Percentiles rank a stretch among this genome's conserved stretches.
phyloP scores from a whole-genome alignment of 2,113 vertebrate genomes.

The Cololabis saira region DNA sequence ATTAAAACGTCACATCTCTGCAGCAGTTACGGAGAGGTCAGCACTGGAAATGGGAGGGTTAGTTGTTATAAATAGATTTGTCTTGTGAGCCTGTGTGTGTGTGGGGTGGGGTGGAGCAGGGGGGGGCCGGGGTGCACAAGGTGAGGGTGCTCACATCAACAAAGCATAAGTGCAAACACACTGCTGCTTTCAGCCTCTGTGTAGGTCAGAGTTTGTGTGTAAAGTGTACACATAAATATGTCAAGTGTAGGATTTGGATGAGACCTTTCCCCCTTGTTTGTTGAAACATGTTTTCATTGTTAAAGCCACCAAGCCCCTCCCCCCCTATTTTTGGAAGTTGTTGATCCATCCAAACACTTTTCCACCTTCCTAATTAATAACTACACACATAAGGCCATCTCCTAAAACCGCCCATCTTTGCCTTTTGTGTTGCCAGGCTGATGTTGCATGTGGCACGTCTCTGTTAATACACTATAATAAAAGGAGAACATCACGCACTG shows the following conservation, averaged over 20 bases:
- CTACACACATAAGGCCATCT: background rate
- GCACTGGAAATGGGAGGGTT: constrained; percentile 47
- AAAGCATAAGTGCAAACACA: constrained; percentile 9
- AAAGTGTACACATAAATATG: background rate
- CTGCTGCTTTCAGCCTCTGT: constrained; percentile 17
- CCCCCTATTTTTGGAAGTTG: too few relatives aligned
- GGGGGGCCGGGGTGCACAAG: too few relatives aligned
- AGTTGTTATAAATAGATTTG: constrained; percentile 65
- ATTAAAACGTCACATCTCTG: background rate
- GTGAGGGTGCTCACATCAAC: constrained; percentile 39
- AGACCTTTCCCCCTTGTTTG: too few relatives aligned
- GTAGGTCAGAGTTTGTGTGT: background rate
- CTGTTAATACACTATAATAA: constrained; percentile 3
- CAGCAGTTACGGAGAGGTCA: constrained; percentile 38
- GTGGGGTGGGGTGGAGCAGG: too few relatives aligned
- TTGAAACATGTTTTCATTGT: too few relatives aligned
- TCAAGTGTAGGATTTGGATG: background rate
- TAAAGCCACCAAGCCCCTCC: too few relatives aligned
- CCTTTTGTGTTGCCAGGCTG: background rate
- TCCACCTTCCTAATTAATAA: background rate
- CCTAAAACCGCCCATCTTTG: background rate
- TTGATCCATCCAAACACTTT: too few relatives aligned
- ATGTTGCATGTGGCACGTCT: background rate
- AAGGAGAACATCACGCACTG: background rate
- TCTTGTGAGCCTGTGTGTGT: constrained; percentile 28